phyloP scores from a whole-genome alignment of 2,888 invertebrate species.

The Gonocerus acuteangulatus region DNA sequence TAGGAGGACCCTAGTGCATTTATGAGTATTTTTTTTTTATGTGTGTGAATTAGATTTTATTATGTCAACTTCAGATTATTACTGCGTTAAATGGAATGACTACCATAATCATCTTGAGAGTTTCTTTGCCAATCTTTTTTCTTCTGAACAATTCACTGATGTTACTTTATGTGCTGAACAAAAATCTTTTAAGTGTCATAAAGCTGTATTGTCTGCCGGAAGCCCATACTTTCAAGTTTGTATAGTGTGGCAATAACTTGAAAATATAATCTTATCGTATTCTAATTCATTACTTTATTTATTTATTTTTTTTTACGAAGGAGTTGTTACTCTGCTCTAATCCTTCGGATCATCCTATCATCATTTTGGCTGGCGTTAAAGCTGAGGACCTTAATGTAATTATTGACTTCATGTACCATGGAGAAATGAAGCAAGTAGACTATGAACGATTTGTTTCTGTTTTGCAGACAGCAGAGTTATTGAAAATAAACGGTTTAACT shows the following conservation, averaged over 20 bases:
- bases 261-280: not conserved
- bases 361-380: conserved; percentile 69
- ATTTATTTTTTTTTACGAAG: no score
- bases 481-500: conserved; percentile 68
- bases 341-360: conserved; percentile 59
- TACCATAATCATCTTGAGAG: conserved; percentile 44
- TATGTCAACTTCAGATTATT: conserved; percentile 29
- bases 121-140: conserved; percentile 43
- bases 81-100: conserved; percentile 45
- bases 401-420: conserved; percentile 71
- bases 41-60: no score
- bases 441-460: conserved; percentile 70
- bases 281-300: no score
- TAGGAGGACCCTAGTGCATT: no score
- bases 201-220: conserved; percentile 74
- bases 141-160: conserved; percentile 59
- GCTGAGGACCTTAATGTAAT: conserved; percentile 71
- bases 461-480: conserved; percentile 64
- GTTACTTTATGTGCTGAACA: conserved; percentile 80
- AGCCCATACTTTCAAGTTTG: conserved; percentile 60
- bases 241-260: conserved; percentile 41
- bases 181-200: conserved; percentile 72
- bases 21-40: no score
- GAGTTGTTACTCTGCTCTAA: no score
- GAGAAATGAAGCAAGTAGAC: conserved; percentile 65